Evolutionary conservation across 2,113 vertebrate species (phyloP).

Genomic region (Psilopsiagon aurifrons): DNA sequence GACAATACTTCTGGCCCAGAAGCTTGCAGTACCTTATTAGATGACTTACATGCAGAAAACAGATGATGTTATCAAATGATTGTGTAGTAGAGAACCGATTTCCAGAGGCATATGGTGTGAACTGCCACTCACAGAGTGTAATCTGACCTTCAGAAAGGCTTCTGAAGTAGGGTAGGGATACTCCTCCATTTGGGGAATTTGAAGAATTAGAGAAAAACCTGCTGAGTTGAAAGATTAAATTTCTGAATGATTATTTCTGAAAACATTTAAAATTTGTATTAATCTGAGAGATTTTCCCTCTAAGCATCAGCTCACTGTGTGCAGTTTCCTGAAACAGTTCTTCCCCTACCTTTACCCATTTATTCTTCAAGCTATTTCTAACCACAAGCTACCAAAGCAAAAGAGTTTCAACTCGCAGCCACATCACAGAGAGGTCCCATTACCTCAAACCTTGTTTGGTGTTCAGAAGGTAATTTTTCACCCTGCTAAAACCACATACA

Average conservation of each 20-base stretch:
- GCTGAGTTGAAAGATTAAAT: background rate
- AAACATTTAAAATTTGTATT: background rate
- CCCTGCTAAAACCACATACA: conserved; percentile 43
- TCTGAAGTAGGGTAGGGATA: background rate
- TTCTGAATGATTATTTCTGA: background rate
- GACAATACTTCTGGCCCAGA: background rate
- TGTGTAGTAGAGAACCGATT: background rate
- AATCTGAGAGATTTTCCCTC: background rate
- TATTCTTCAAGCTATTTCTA: conserved; percentile 26
- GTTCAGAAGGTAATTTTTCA: conserved; percentile 35
- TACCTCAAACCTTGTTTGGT: conserved; percentile 51
- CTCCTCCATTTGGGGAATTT: background rate
- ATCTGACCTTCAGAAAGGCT: background rate
- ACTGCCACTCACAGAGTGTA: background rate
- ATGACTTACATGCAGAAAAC: background rate
- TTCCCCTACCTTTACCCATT: background rate
- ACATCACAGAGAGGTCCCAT: conserved; percentile 61
- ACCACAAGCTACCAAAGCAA: conserved; percentile 50
- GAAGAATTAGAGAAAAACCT: background rate
- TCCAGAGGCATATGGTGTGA: background rate
- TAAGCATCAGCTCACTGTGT: background rate
- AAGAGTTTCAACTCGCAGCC: conserved; percentile 36
- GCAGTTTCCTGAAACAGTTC: background rate
- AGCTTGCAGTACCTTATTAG: background rate
- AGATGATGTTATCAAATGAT: background rate